Base-by-base conservation (phyloP, 2,113 vertebrate genomes). In the Nettapus auritus region DNA sequence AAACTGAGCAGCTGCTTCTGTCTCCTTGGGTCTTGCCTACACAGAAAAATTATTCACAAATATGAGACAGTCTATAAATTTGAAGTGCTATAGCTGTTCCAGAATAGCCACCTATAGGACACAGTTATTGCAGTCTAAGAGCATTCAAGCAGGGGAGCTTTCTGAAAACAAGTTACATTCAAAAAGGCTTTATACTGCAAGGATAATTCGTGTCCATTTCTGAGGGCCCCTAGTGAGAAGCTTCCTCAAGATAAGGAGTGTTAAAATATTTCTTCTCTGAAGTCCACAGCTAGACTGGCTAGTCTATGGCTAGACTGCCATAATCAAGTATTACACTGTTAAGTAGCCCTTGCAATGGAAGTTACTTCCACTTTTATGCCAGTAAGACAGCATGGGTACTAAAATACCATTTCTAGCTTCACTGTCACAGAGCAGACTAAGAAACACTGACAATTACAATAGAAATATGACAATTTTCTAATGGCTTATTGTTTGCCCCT, bases 1-100 rank as follows among this genome's bases (percentile, higher is more conserved):
- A 88, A 88, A 80, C 48, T 13, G 28, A 77, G 55, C 50, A 95
- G 55, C 40, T 88, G 40, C 71, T 88, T 91, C 70, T n/a, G 5
- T 62, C 29, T 94, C 29, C 44, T 56, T 86, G 55, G 28, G n/a
- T 64, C 59, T 78, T 63, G 63, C 57, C 67, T 88, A 88, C 55
- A 70, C 6, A n/a, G 44, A 73, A 84, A 77, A 90, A 73, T 22
- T 82, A 80, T 62, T 90, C 57, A 53, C 18, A 69, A 40, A 63
- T 89, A 88, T 0, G 2, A 52, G 50, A 85, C 34, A 88, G 44
- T 29, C 21, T 74, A 40, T 55, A 44, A 89, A 82, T 76, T 48
- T 82, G 55, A 86, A 88, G 20, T n/a, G 44, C 42, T 89, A 16
- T 13, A 59, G n/a, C 17, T 89, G 14, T 79, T 79, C 8, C 33